phyloP scores from a whole-genome alignment of 2,888 invertebrate genomes.

The Phytoseiulus persimilis region DNA sequence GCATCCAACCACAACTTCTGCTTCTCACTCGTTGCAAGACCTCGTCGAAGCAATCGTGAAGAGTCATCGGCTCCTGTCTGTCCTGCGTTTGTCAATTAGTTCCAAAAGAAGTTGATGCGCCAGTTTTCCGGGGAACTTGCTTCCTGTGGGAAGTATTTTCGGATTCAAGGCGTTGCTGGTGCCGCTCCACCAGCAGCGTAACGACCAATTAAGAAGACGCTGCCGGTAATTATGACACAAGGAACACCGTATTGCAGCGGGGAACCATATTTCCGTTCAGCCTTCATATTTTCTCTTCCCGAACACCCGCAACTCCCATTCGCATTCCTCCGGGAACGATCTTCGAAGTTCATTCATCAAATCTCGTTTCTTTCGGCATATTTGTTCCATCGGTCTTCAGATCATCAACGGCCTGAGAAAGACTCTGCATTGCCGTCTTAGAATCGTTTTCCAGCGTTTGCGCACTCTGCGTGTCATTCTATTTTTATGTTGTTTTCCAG shows the following conservation, averaged over 20 bases:
- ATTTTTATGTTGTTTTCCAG: no score
- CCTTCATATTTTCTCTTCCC: not conserved
- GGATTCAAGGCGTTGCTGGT: not conserved
- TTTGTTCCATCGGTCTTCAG: not conserved
- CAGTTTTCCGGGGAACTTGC: conserved; percentile 5
- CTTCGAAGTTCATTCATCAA: not conserved
- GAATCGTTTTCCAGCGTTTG: not conserved
- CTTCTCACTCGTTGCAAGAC: not conserved
- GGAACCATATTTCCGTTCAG: not conserved
- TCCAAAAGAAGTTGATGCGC: not conserved
- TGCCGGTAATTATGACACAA: not conserved
- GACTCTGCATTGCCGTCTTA: not conserved
- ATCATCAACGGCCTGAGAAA: not conserved
- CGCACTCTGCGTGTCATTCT: no score
- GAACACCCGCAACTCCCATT: no score
- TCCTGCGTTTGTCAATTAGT: not conserved
- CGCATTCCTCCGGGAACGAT: not conserved
- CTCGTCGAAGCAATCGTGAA: not conserved
- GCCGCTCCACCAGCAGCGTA: not conserved
- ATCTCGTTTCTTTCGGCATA: not conserved
- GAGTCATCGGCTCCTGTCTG: not conserved
- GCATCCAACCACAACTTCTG: not conserved
- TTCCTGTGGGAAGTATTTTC: not conserved
- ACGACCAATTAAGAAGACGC: not conserved
- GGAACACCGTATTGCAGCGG: not conserved